A percentile compares a stretch with the other conserved stretches of the same genome.
Evolutionary conservation across 2,797 vertebrate genomes (phyloP).

Genomic region (Lerista edwardsae): DNA sequence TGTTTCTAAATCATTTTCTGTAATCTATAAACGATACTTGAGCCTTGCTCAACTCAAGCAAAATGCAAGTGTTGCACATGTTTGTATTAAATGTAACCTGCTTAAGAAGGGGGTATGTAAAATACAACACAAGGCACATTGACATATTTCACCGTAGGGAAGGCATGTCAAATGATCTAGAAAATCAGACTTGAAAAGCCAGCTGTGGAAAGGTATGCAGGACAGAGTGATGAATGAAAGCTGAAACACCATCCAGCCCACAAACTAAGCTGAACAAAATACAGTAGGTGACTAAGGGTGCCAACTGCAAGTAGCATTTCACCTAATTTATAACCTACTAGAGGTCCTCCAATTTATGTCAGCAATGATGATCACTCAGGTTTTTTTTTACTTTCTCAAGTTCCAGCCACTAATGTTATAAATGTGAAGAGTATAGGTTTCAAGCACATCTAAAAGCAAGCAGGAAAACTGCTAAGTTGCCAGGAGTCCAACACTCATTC

Average conservation of each 20-base stretch:
- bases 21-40: constrained; percentile 68
- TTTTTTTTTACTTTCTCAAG: not conserved
- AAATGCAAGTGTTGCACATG: constrained; percentile 61
- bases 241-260: constrained; percentile 62
- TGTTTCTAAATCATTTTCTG: constrained; percentile 77
- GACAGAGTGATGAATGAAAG: constrained; percentile 68
- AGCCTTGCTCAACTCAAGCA: constrained; percentile 61
- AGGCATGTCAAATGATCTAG: constrained; percentile 67
- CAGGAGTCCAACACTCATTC: constrained; percentile 27
- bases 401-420: not conserved
- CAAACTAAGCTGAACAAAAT: constrained; percentile 53
- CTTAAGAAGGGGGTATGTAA: constrained; percentile 65
- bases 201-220: constrained; percentile 69
- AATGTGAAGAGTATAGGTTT: constrained; percentile 42
- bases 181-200: constrained; percentile 76
- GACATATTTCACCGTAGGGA: constrained; percentile 72
- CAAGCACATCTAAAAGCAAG: constrained; percentile 27
- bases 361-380: constrained; percentile 11
- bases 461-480: constrained; percentile 11
- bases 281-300: constrained; percentile 53
- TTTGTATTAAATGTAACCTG: constrained; percentile 65
- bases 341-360: constrained; percentile 53
- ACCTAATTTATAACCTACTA: constrained; percentile 60
- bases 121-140: constrained; percentile 70
- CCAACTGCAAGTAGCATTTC: constrained; percentile 48